These are phyloP conservation scores for Mus spretus DNA, from an alignment of 2,797 vertebrate species.

Conservation along the genomic window DNA sequence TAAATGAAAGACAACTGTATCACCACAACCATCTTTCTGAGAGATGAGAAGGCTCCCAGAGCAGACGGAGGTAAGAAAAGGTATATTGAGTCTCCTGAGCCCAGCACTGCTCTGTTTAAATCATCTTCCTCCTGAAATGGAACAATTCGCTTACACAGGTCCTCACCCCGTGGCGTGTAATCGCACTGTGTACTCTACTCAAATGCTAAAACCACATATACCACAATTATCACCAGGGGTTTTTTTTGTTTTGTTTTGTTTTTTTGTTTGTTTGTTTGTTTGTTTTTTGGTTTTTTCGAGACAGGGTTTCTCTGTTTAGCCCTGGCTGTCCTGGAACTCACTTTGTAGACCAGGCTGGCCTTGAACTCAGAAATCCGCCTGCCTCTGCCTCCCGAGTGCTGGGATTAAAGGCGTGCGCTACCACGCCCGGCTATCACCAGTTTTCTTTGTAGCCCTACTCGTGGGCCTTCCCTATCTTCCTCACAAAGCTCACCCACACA, in stretches of 20 bases:
- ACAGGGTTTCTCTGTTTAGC: too few species aligned
- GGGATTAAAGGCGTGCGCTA: too few species aligned
- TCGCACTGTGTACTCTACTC: background rate
- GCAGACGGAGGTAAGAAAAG: background rate
- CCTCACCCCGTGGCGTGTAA: background rate
- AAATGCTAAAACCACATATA: background rate
- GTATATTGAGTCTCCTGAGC: background rate
- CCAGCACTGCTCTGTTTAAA: background rate
- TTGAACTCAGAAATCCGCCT: too few species aligned
- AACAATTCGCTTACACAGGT: background rate
- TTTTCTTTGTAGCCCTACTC: background rate
- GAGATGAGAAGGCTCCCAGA: background rate
- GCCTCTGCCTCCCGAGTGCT: too few species aligned
- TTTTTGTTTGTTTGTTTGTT: too few species aligned
- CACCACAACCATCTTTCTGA: slow-evolving; percentile 2
- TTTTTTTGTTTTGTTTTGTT: too few species aligned
- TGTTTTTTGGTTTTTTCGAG: too few species aligned
- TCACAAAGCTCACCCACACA: background rate
- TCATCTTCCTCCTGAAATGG: background rate
- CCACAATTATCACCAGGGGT: too few species aligned
- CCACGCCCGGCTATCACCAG: too few species aligned
- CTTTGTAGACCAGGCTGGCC: too few species aligned
- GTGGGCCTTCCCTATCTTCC: background rate
- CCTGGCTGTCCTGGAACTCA: too few species aligned
- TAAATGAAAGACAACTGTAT: slow-evolving; percentile 1